phyloP scores from a whole-genome alignment of 2,797 vertebrate species.

The Pantherophis alleghaniensis region DNA sequence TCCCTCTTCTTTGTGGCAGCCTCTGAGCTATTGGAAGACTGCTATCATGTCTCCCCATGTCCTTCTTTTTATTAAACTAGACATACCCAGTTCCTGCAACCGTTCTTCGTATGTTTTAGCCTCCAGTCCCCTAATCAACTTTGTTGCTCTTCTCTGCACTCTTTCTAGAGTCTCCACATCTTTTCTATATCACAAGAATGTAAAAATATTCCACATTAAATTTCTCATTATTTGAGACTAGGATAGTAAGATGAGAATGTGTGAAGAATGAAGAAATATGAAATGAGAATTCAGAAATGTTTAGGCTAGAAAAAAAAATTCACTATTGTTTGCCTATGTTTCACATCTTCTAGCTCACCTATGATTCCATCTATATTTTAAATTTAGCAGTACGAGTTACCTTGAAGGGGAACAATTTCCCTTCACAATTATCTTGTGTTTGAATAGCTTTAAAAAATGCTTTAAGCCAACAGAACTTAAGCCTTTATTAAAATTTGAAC shows the following conservation, averaged over 20 bases:
- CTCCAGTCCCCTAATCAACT: too few relatives aligned
- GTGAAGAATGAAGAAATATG: not conserved
- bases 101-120: fast-evolving
- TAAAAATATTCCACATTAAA: not conserved
- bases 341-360: not conserved
- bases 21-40: not conserved
- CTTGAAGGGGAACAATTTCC: not conserved
- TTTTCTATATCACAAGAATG: not conserved
- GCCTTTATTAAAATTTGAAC: conserved; percentile 7
- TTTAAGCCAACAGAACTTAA: conserved; percentile 35
- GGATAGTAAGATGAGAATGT: not conserved
- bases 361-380: not conserved
- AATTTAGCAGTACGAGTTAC: not conserved
- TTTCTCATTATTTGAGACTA: not conserved
- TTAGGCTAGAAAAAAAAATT: not conserved
- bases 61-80: not conserved
- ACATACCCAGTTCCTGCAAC: not conserved
- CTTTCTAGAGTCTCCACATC: not conserved
- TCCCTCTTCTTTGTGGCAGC: too few relatives aligned
- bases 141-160: not conserved
- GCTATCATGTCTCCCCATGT: not conserved
- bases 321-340: not conserved
- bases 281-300: not conserved
- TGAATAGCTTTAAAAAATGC: conserved; percentile 35
- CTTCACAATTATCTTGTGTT: not conserved